Evolutionary conservation across 1,140 invertebrate genomes (phyloP), one percentile per base, ranked within the genome.

Genomic region (Procambarus virginalis): DNA sequence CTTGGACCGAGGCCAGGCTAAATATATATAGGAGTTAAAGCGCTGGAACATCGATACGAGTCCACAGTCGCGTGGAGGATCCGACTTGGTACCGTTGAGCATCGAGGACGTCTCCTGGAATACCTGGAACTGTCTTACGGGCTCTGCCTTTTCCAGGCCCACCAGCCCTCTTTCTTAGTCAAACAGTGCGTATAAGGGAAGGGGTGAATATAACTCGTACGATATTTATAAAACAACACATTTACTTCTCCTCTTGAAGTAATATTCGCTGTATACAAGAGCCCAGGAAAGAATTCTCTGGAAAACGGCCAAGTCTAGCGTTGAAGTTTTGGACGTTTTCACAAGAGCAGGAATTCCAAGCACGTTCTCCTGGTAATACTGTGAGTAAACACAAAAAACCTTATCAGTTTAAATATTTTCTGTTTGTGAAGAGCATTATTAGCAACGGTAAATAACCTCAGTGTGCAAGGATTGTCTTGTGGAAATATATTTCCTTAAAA

Each of bases 21-120:
- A 86, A 86, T 86, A 86, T 86, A 86, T 86, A 86, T 76, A 78
- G 84, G 70, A 86, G 84, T 86, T 86, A 86, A 86, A 86, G 84
- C 84, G 70, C 73, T 86, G 84, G 84, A 86, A 86, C 84, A 86
- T 86, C 84, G 75, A 86, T 86, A 86, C 84, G 84, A 86, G 70
- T 77, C 84, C 75, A 86, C 84, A 86, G 84, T 78, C 48, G 84
- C 84, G 75, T 73, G 84, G 84, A 86, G 75, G 55, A 86, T 58
- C 73, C 84, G 51, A 86, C 49, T 86, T 51, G 84, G 84, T 73
- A 49, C 55, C 58, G 58, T 48, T 78, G 84, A 73, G 84, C 73
- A 86, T 20, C 48, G 51, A 86, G 75, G 75, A 55, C 70, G 70
- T 73, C 22, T 22, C 49, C 73, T 77, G 46, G 76, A 49, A 73